phyloP scores from a whole-genome alignment of 2,113 vertebrate genomes.

The Nymphicus hollandicus region DNA sequence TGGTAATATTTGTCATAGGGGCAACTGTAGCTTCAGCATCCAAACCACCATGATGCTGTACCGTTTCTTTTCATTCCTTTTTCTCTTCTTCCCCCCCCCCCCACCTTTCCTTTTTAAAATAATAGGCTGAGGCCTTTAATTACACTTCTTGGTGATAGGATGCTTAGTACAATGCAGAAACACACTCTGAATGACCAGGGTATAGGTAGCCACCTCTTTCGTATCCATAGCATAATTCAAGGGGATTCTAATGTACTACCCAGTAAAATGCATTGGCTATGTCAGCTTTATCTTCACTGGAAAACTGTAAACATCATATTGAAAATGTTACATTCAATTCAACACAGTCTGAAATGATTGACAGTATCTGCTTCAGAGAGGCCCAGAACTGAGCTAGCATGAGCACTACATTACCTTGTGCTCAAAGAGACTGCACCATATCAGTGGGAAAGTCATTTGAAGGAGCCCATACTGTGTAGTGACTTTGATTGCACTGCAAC shows the following conservation, averaged over 20 bases:
- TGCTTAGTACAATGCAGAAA: not conserved
- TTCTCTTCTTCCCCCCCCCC: too few species aligned
- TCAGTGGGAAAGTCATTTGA: not conserved
- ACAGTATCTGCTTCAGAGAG: constrained; percentile 32
- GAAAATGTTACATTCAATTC: constrained; percentile 15
- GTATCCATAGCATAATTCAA: not conserved
- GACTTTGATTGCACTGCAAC: not conserved
- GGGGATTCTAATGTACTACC: not conserved
- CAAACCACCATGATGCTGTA: not conserved
- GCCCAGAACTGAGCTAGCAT: not conserved
- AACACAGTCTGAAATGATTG: constrained; percentile 29
- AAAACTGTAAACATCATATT: not conserved
- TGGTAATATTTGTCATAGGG: not conserved
- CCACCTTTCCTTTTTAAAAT: not conserved
- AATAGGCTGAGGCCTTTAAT: not conserved
- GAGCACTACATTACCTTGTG: not conserved
- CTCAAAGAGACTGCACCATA: not conserved
- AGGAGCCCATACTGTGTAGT: not conserved
- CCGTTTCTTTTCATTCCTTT: not conserved
- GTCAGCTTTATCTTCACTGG: not conserved
- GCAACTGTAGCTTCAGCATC: not conserved
- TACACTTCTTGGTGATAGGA: not conserved
- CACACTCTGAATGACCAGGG: not conserved
- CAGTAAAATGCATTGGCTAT: not conserved
- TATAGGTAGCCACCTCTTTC: not conserved